Percentiles rank a stretch among this genome's conserved stretches.
These are phyloP conservation scores for Drosophila hamatofila DNA, from an alignment of 2,888 invertebrate genomes.

Conservation along the genomic window DNA sequence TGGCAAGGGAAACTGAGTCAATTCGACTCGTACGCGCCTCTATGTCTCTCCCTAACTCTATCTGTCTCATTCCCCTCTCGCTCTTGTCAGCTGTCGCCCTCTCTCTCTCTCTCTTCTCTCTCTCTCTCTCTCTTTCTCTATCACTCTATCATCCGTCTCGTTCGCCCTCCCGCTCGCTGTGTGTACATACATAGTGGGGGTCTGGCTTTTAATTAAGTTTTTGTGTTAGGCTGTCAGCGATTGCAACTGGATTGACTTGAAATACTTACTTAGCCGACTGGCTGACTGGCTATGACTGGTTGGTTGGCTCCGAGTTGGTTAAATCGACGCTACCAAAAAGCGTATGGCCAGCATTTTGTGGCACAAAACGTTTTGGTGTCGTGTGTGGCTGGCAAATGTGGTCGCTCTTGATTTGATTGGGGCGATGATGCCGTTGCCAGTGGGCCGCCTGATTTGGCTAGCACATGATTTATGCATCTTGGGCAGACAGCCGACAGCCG, in stretches of 20 bases:
- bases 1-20: slow-evolving; percentile 32
- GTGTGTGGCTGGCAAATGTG: slow-evolving; percentile 42
- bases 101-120: not conserved
- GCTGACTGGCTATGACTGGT: slow-evolving; percentile 6
- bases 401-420: slow-evolving; percentile 48
- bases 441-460: slow-evolving; percentile 36
- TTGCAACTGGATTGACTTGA: slow-evolving; percentile 69
- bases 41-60: slow-evolving; percentile 3
- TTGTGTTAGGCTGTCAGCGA: slow-evolving; percentile 68
- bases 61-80: not conserved
- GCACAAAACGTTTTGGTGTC: slow-evolving; percentile 66
- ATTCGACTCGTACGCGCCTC: slow-evolving; percentile 6
- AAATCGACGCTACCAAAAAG: slow-evolving; percentile 62
- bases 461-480: slow-evolving; percentile 37
- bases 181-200: not conserved
- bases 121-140: not conserved
- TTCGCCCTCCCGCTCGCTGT: not conserved
- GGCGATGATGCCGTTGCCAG: slow-evolving; percentile 43
- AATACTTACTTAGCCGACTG: slow-evolving; percentile 52
- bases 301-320: slow-evolving; percentile 19
- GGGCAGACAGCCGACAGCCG: slow-evolving; percentile 19
- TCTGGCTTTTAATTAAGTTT: slow-evolving; percentile 65
- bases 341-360: slow-evolving; percentile 71
- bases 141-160: not conserved
- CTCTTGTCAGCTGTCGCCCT: not conserved